A percentile compares a stretch with the other conserved stretches of the same genome.
These are phyloP conservation scores for Miniopterus natalensis DNA, from an alignment of 2,113 vertebrate species.

Conservation along the genomic window DNA sequence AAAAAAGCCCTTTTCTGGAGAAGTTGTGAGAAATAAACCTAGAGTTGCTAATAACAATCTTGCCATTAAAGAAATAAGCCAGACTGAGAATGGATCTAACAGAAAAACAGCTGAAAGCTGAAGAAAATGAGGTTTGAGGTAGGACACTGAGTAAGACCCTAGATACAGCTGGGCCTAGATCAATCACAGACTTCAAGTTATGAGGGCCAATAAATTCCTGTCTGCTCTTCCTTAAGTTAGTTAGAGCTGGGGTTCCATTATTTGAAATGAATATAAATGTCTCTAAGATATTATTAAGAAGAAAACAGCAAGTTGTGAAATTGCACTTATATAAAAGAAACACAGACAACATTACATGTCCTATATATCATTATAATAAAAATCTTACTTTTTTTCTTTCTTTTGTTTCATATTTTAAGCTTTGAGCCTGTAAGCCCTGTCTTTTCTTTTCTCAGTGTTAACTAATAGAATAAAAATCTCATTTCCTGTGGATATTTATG, in stretches of 20 bases:
- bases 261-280: slow-evolving; percentile 18
- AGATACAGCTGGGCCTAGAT: neutral
- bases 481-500: neutral
- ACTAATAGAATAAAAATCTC: neutral
- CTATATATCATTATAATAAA: neutral
- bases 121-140: neutral
- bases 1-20: neutral
- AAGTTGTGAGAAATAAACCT: neutral
- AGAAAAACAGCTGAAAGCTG: neutral
- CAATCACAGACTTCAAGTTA: neutral
- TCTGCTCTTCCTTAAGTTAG: neutral
- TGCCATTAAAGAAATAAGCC: neutral
- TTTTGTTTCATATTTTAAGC: neutral
- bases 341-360: neutral
- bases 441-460: neutral
- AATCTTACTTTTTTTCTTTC: neutral
- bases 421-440: neutral
- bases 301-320: slow-evolving; percentile 21
- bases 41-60: neutral
- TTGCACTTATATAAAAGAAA: neutral
- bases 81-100: neutral
- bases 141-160: neutral
- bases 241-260: neutral
- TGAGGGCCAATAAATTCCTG: neutral
- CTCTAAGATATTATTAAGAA: neutral